Conservation (phyloP, 2,797 vertebrate species). For the Dermochelys coriacea region DNA sequence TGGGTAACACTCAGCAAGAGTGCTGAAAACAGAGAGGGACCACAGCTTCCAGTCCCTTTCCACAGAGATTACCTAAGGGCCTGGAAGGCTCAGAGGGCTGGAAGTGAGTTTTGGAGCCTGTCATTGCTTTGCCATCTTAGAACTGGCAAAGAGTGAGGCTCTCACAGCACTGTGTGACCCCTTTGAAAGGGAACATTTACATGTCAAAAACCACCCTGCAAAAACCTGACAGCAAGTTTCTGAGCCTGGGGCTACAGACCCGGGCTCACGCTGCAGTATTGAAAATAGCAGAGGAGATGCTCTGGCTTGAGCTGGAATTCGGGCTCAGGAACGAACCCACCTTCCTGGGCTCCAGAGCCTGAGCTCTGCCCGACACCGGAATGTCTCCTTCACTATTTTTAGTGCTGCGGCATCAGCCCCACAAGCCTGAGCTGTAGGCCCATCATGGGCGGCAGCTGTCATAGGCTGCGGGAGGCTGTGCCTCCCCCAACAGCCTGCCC, state of each 20-base stretch:
- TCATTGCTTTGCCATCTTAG: background rate
- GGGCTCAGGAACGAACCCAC: no score
- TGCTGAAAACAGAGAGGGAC: no score
- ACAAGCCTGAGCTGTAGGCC: no score
- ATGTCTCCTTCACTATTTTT: background rate
- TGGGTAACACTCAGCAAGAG: background rate
- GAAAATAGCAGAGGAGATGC: background rate
- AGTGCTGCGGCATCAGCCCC: background rate
- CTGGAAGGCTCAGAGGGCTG: background rate
- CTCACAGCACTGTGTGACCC: background rate
- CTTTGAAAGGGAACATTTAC: background rate
- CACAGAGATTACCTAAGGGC: background rate
- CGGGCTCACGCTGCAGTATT: no score
- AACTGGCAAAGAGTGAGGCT: background rate
- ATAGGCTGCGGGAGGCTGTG: no score
- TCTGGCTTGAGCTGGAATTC: no score
- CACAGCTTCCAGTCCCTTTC: background rate
- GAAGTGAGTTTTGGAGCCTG: background rate
- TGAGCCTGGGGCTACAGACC: no score
- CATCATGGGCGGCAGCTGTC: no score
- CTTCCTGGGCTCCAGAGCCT: no score
- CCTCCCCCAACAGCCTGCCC: no score
- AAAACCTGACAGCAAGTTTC: no score
- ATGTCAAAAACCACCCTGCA: background rate
- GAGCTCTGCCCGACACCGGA: background rate